Base-by-base conservation (phyloP, 2,113 vertebrate species). In the Mobula birostris region DNA sequence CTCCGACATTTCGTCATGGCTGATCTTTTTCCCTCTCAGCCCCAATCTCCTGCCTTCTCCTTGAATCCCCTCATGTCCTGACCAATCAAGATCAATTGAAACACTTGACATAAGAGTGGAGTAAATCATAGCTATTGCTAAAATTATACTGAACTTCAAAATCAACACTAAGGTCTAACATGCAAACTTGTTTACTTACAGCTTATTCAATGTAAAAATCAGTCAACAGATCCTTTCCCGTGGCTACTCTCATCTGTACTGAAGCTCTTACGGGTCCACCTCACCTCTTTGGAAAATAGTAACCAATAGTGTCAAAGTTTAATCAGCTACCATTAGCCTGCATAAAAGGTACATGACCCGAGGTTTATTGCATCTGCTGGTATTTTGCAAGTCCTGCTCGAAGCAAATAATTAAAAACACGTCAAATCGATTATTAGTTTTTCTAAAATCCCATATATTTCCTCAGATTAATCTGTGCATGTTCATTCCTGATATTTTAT, bases 391-490 rank as follows among this genome's bases (percentile, higher is more conserved):
- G 32, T 74, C 40, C 40, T 6, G 19, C 24, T 14, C 5, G 17
- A 15, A 11, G 68, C 68, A 93, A 90, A 93, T 93, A 74, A 93
- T 48, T 74, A 93, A 70, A 76, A 74, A 29, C 70, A 48, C 21
- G 29, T 63, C 66, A 5, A 91, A 66, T 85, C 63, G 11, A 27
- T 27, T 56, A 21, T 32, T 24, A 21, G 27, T 80, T 74, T 74
- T 74, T 74, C 5, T 36, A 92, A 72, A 58, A 87, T 70, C 32
- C 61, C 7, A 11, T 24, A 72, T 29, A 0, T 40, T 93, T 66
- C 63, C 24, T 70, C 63, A 36, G 21, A 48, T 93, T 1, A 14
- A 74, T 93, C 12, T 7, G 40, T 12, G 24, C 36, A 24, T 9
- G 11, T 6, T 56, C 85, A 68, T 1, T 32, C 66, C 40, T 66